Conservation (phyloP, 2,888 invertebrate species). For the Cataglyphis cursor region DNA sequence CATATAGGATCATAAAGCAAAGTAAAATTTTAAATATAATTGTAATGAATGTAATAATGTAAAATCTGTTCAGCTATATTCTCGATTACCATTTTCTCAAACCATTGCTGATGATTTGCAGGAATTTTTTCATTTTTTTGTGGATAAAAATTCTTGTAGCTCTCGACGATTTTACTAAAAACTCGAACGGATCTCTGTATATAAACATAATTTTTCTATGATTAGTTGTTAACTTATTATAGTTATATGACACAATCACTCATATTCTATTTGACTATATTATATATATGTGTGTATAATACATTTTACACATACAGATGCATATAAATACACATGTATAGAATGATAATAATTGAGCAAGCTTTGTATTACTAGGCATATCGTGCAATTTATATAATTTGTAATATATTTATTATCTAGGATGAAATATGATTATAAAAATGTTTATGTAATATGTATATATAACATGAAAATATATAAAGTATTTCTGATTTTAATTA, state of each 20-base stretch:
- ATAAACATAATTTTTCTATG: neutral
- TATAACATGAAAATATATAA: slow-evolving; percentile 22
- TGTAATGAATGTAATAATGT: neutral
- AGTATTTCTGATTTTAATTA: slow-evolving; percentile 12
- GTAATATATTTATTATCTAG: slow-evolving; percentile 12
- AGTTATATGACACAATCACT: neutral
- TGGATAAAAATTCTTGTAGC: neutral
- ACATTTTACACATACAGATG: too few relatives aligned
- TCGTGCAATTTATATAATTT: slow-evolving; percentile 9
- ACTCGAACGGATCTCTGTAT: neutral
- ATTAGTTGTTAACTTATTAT: neutral
- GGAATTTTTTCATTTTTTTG: neutral
- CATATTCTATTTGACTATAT: neutral
- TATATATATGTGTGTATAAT: neutral
- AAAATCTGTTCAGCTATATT: neutral
- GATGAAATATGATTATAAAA: neutral
- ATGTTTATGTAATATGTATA: slow-evolving; percentile 6
- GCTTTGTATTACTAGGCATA: slow-evolving; percentile 11
- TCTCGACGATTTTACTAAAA: neutral
- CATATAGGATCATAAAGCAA: slow-evolving; percentile 28
- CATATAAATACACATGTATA: neutral
- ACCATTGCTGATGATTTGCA: neutral
- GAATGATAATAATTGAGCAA: neutral
- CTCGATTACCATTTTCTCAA: neutral
- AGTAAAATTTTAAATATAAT: slow-evolving; percentile 17